A percentile compares a stretch with the other conserved stretches of the same genome.
Conservation (phyloP, 2,113 vertebrate genomes). For the Lampris incognitus region DNA sequence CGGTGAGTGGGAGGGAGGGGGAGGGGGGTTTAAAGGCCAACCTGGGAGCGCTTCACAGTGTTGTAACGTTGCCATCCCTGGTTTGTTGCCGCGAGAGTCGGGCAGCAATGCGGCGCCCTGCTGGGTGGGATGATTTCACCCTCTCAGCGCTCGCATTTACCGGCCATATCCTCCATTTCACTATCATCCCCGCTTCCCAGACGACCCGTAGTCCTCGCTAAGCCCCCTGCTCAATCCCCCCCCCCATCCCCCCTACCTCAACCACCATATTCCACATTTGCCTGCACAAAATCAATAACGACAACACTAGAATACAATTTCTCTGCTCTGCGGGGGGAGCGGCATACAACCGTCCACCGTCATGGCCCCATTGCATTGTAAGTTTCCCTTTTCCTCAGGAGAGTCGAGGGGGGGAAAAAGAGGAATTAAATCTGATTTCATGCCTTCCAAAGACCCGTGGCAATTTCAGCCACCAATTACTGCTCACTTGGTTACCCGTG, state of each 20-base stretch:
- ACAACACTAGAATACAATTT: slow-evolving; percentile 66
- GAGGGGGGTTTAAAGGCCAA: slow-evolving; percentile 58
- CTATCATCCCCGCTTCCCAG: slow-evolving; percentile 14
- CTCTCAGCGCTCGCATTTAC: slow-evolving; percentile 48
- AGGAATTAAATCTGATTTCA: slow-evolving; percentile 68
- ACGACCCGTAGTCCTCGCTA: slow-evolving; percentile 40
- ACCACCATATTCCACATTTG: slow-evolving; percentile 22
- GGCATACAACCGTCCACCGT: slow-evolving; percentile 40
- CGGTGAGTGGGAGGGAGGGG: no score
- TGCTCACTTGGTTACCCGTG: slow-evolving; percentile 38
- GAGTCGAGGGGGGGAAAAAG: neutral
- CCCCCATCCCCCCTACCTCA: neutral
- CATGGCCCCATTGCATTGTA: slow-evolving; percentile 46
- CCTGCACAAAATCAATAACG: slow-evolving; percentile 73
- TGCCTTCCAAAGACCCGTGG: slow-evolving; percentile 51
- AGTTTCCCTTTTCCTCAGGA: slow-evolving; percentile 57
- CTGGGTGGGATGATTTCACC: slow-evolving; percentile 57
- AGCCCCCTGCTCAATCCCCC: slow-evolving; percentile 41
- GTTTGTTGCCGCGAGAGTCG: slow-evolving; percentile 2
- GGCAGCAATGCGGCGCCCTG: slow-evolving; percentile 58
- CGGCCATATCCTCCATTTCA: slow-evolving; percentile 51
- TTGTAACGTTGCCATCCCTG: slow-evolving; percentile 25
- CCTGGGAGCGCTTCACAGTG: slow-evolving; percentile 21
- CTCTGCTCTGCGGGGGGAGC: slow-evolving; percentile 45
- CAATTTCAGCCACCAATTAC: slow-evolving; percentile 68